A percentile compares a stretch with the other conserved stretches of the same genome.
phyloP scores from a whole-genome alignment of 2,888 invertebrate species.

The Ectemnius lituratus region DNA sequence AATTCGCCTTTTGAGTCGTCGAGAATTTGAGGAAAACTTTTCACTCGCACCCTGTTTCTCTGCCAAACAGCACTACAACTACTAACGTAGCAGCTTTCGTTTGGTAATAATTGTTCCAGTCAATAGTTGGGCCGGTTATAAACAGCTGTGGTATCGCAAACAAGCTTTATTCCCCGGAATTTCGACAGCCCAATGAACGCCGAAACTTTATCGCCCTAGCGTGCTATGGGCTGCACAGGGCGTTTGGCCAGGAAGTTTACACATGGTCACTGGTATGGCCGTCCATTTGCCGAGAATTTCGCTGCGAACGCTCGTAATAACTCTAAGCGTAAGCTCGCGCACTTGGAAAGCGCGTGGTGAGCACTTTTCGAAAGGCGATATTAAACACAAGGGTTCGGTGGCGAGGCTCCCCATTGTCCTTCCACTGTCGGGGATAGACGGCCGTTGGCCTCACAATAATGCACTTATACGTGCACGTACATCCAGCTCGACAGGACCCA shows the following conservation, averaged over 20 bases:
- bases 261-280: slow-evolving; percentile 17
- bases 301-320: slow-evolving; percentile 27
- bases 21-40: background rate
- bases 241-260: background rate
- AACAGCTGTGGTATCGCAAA: slow-evolving; percentile 29
- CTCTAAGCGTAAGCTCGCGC: background rate
- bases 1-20: background rate
- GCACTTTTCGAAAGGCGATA: background rate
- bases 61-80: background rate
- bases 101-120: slow-evolving; percentile 11
- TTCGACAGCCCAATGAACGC: background rate
- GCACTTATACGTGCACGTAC: slow-evolving; percentile 7
- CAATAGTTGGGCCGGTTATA: background rate
- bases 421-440: slow-evolving; percentile 20
- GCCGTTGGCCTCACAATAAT: slow-evolving; percentile 25
- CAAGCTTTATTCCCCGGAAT: slow-evolving; percentile 12
- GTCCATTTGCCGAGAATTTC: slow-evolving; percentile 29
- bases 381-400: background rate
- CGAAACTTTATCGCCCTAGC: slow-evolving; percentile 14
- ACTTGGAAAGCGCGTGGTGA: background rate
- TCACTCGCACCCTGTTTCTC: background rate
- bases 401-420: background rate
- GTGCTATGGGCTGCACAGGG: background rate
- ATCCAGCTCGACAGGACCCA: background rate
- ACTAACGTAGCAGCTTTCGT: background rate